Percentiles rank a stretch among this genome's conserved stretches.
These are phyloP conservation scores for Lepidonotus clava DNA, from an alignment of 2,888 invertebrate species.

Conservation along the genomic window DNA sequence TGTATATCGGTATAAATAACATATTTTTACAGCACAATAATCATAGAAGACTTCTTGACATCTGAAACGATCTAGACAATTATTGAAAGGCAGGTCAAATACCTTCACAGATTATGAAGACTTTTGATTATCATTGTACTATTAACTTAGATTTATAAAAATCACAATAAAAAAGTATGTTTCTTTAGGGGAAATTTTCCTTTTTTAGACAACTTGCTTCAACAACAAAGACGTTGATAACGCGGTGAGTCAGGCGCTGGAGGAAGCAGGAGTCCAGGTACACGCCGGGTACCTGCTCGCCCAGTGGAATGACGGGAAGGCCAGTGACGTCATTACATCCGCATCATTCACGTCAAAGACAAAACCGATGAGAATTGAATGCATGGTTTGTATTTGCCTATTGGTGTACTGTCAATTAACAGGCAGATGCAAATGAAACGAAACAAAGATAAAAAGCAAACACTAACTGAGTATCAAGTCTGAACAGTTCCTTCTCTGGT, in stretches of 20 bases:
- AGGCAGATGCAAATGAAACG: not conserved
- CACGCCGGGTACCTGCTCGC: conserved; percentile 73
- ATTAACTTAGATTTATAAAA: too few relatives aligned
- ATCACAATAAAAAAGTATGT: too few relatives aligned
- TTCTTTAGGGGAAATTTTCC: not conserved
- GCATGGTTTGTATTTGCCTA: conserved; percentile 67
- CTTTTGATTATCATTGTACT: too few relatives aligned
- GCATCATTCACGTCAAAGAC: conserved; percentile 73
- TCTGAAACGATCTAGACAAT: too few relatives aligned
- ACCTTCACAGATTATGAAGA: too few relatives aligned
- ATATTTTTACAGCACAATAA: too few relatives aligned
- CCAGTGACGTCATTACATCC: conserved; percentile 67
- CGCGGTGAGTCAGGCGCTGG: conserved; percentile 69
- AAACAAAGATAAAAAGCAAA: not conserved
- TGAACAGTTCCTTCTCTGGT: too few relatives aligned
- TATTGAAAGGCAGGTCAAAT: too few relatives aligned
- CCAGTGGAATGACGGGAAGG: conserved; percentile 75
- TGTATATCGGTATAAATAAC: too few relatives aligned
- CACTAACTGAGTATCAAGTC: too few relatives aligned
- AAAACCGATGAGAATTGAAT: conserved; percentile 71
- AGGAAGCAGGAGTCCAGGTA: conserved; percentile 71
- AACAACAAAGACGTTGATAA: conserved; percentile 75
- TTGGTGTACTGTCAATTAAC: not conserved
- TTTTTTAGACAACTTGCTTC: conserved; percentile 73
- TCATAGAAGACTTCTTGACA: too few relatives aligned